Percentiles rank a stretch among this genome's conserved stretches.
These are phyloP conservation scores for Cercocebus atys DNA, from an alignment of 2,113 vertebrate species.

Conservation along the genomic window DNA sequence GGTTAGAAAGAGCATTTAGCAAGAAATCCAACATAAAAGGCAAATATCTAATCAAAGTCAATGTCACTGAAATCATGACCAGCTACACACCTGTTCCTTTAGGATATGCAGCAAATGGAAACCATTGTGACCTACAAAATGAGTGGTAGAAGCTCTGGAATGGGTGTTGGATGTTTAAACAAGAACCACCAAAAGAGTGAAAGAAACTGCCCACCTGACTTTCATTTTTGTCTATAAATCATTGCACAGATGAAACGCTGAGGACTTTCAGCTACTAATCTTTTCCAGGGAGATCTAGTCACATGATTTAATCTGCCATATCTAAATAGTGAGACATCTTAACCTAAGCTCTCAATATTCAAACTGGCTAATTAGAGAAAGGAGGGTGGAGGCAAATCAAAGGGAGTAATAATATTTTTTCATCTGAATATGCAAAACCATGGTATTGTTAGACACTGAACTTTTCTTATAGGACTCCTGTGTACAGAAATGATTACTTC, in stretches of 20 bases:
- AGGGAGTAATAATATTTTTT: neutral
- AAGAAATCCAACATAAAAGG: slow-evolving; percentile 80
- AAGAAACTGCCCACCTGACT: slow-evolving; percentile 31
- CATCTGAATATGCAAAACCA: neutral
- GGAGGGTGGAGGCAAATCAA: neutral
- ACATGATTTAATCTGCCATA: neutral
- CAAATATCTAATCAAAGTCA: slow-evolving; percentile 79
- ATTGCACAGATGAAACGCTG: neutral
- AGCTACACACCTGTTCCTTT: slow-evolving; percentile 53
- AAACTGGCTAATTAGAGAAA: neutral
- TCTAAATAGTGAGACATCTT: slow-evolving; percentile 23
- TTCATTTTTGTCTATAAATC: slow-evolving; percentile 42
- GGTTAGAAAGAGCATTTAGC: slow-evolving; percentile 68
- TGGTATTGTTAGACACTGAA: neutral
- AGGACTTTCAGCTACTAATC: slow-evolving; percentile 30
- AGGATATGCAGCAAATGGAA: slow-evolving; percentile 60
- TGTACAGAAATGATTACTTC: neutral
- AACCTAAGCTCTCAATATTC: neutral
- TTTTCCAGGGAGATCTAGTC: slow-evolving; percentile 39
- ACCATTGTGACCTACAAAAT: neutral
- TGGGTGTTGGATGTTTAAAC: neutral
- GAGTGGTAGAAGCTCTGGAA: slow-evolving; percentile 44
- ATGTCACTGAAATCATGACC: slow-evolving; percentile 71
- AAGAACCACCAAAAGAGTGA: slow-evolving; percentile 19
- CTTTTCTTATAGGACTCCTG: neutral